Evolutionary conservation across 2,888 invertebrate species (phyloP).

Genomic region (Brachyptera putata): DNA sequence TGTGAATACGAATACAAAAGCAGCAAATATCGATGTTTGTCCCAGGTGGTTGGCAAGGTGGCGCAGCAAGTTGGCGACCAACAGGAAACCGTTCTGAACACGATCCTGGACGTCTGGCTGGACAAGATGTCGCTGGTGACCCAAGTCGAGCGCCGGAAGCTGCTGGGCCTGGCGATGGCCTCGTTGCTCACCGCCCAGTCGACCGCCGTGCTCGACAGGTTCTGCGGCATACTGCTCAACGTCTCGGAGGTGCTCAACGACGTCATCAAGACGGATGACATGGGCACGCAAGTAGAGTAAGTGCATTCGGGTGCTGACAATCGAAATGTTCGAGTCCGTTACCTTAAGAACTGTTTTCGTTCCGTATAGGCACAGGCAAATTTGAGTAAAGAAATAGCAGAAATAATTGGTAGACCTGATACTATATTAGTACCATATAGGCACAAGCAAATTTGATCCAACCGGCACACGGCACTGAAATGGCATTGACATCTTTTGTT

Average conservation of each 20-base stretch:
- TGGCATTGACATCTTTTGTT: no score
- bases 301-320: conserved; percentile 31
- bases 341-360: no score
- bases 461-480: no score
- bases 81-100: conserved; percentile 60
- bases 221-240: conserved; percentile 67
- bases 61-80: conserved; percentile 37
- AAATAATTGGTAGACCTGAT: no score
- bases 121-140: conserved; percentile 72
- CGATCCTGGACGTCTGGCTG: conserved; percentile 73
- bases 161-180: conserved; percentile 61
- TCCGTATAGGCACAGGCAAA: no score
- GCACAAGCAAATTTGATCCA: no score
- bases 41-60: conserved; percentile 37
- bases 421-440: no score
- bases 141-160: conserved; percentile 75
- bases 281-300: conserved; percentile 57
- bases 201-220: conserved; percentile 60
- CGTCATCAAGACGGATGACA: conserved; percentile 66
- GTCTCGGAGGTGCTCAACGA: conserved; percentile 76
- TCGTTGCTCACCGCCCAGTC: conserved; percentile 42
- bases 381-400: no score
- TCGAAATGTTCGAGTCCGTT: no score
- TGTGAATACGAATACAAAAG: no score
- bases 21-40: no score